Percentiles rank a stretch among this genome's conserved stretches.
phyloP scores from a whole-genome alignment of 92 coral and sea anemone species.

The Siderastrea siderea region DNA sequence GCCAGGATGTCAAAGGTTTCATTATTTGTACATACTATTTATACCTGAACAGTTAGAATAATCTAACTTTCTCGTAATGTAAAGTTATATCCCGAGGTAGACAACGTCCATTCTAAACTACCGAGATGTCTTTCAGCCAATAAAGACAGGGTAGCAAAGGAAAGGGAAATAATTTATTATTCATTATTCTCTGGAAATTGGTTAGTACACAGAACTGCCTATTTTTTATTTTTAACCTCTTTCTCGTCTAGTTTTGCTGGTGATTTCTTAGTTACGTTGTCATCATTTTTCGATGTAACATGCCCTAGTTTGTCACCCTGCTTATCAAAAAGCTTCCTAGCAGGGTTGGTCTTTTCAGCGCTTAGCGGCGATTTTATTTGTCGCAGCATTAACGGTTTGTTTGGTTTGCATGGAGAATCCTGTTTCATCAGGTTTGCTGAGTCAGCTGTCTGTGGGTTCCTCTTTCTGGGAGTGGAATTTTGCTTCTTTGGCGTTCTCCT shows the following conservation, averaged over 20 bases:
- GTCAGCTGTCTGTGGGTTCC: constrained; percentile 10
- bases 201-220: not conserved
- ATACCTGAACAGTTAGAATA: not conserved
- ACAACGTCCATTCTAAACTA: not conserved
- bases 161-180: not conserved
- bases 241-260: constrained; percentile 2
- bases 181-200: not conserved
- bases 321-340: not conserved
- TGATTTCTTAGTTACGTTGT: not conserved
- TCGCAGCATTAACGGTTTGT: not conserved
- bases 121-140: not conserved
- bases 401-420: not conserved
- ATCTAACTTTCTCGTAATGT: not conserved
- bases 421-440: not conserved
- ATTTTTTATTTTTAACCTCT: not conserved
- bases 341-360: constrained; percentile 2
- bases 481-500: constrained; percentile 30
- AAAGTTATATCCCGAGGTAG: not conserved
- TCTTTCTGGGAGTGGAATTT: constrained; percentile 2
- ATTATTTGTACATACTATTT: not conserved
- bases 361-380: constrained; percentile 16
- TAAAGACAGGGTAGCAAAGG: not conserved
- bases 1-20: not conserved
- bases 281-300: not conserved
- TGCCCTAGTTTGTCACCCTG: not conserved